phyloP scores from a whole-genome alignment of 2,888 invertebrate genomes.

The Candidula unifasciata region DNA sequence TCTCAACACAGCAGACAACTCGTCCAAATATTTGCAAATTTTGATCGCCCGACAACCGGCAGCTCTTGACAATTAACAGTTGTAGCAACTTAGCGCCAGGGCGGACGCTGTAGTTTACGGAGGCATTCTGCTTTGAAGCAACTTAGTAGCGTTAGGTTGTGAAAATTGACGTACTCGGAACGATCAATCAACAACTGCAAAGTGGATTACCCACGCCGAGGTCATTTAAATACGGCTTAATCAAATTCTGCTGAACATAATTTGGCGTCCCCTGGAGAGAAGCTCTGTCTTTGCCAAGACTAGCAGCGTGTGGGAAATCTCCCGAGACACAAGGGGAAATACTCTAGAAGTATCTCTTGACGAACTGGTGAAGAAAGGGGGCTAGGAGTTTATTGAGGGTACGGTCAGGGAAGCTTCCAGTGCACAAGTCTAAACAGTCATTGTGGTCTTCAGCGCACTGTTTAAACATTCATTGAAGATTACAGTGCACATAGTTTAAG shows the following conservation, averaged over 20 bases:
- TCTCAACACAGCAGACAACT: constrained; percentile 28
- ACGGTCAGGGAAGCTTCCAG: not conserved
- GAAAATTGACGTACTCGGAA: constrained; percentile 45
- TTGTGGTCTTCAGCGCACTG: no score
- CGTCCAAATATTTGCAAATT: constrained; percentile 48
- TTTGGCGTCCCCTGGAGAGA: constrained; percentile 47
- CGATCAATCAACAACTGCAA: constrained; percentile 54
- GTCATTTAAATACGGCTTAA: constrained; percentile 60
- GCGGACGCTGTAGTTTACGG: constrained; percentile 23
- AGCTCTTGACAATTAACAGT: constrained; percentile 45
- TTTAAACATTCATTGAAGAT: no score
- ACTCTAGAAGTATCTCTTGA: constrained; percentile 18
- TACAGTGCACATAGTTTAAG: no score
- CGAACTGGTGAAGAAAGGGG: not conserved
- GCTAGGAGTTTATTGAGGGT: not conserved
- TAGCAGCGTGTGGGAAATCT: constrained; percentile 45
- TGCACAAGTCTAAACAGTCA: no score
- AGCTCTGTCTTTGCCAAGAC: constrained; percentile 48
- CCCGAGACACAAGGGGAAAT: constrained; percentile 7
- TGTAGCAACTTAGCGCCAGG: constrained; percentile 38
- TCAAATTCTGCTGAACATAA: constrained; percentile 57
- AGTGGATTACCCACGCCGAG: constrained; percentile 55
- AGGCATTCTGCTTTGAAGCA: constrained; percentile 14
- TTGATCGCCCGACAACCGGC: constrained; percentile 18
- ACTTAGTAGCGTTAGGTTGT: constrained; percentile 43